Evolutionary conservation across 1,140 invertebrate species (phyloP).

Genomic region (Ctenoplectra terminalis): DNA sequence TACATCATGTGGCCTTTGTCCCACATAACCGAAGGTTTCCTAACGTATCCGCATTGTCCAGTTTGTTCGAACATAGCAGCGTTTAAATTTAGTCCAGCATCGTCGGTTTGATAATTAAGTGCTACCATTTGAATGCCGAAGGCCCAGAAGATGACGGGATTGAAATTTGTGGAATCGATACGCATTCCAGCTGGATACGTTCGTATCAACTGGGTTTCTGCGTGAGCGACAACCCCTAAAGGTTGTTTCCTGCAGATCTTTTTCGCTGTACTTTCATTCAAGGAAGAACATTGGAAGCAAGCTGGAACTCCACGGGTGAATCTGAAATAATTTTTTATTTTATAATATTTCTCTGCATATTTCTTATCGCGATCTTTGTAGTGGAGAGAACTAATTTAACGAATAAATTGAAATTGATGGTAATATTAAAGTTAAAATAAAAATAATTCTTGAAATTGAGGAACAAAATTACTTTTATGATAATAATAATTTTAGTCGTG

Average conservation of each 20-base stretch:
- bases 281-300: slow-evolving; percentile 94
- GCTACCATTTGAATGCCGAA: slow-evolving; percentile 97
- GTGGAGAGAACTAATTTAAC: no score
- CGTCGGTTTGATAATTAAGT: slow-evolving; percentile 96
- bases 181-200: slow-evolving; percentile 96
- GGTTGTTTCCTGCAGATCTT: slow-evolving; percentile 95
- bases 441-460: no score
- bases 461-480: no score
- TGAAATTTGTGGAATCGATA: slow-evolving; percentile 97
- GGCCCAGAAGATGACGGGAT: slow-evolving; percentile 96
- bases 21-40: slow-evolving; percentile 96
- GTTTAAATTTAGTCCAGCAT: slow-evolving; percentile 93
- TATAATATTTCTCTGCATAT: not conserved
- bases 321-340: slow-evolving; percentile 37
- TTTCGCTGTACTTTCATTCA: slow-evolving; percentile 96
- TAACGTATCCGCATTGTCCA: slow-evolving; percentile 93
- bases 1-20: slow-evolving; percentile 95
- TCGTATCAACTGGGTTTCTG: slow-evolving; percentile 94
- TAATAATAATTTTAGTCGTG: no score
- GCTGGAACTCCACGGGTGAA: slow-evolving; percentile 82
- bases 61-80: slow-evolving; percentile 97
- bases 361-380: no score
- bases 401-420: no score
- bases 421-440: no score
- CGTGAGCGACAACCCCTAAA: slow-evolving; percentile 90